Percentiles rank a stretch among this genome's conserved stretches.
Conservation (phyloP, 2,888 invertebrate genomes). For the Callyntrura sp. region DNA sequence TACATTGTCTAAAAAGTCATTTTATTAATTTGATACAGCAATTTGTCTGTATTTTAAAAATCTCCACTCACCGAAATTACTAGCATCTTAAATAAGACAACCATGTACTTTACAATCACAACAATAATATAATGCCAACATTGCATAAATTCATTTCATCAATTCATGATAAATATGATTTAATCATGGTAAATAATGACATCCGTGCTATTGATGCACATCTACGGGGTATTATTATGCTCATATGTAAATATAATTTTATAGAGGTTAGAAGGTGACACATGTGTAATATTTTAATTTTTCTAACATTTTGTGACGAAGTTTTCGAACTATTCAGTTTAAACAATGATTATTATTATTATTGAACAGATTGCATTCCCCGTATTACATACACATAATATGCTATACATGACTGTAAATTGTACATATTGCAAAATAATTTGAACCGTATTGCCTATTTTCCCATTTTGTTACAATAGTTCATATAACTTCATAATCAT, state of each 20-base stretch:
- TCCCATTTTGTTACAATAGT: neutral
- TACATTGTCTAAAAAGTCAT: neutral
- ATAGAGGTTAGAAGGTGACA: neutral
- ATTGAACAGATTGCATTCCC: constrained; percentile 1
- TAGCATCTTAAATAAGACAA: too few species aligned
- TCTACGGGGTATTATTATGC: neutral
- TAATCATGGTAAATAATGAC: too few species aligned
- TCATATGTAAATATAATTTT: constrained; percentile 7
- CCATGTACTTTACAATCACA: too few species aligned
- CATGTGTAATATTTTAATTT: neutral
- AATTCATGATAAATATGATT: too few species aligned
- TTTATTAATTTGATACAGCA: neutral
- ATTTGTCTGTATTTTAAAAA: neutral
- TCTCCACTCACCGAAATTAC: neutral
- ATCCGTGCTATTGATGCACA: too few species aligned
- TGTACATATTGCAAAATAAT: constrained; percentile 21
- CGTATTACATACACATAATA: neutral
- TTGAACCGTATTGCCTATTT: constrained; percentile 21
- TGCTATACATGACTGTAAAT: constrained; percentile 3
- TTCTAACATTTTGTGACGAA: neutral
- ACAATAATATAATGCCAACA: too few species aligned
- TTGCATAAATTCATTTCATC: too few species aligned
- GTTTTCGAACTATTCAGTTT: neutral
- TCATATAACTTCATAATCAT: neutral
- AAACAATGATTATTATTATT: neutral